Conservation (phyloP, 2,888 invertebrate genomes). For the Agrochola macilenta region DNA sequence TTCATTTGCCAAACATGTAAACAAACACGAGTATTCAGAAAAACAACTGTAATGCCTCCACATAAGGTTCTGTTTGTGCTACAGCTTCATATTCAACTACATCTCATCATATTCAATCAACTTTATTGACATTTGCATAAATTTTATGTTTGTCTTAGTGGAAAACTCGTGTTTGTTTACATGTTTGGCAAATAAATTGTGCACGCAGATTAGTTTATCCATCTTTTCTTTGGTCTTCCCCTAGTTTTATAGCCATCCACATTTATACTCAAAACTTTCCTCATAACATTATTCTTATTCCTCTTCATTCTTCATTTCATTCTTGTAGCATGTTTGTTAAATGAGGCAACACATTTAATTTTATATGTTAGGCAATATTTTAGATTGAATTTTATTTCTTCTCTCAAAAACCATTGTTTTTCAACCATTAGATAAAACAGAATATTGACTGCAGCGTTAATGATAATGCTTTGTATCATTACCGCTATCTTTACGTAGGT, state of each 20-base stretch:
- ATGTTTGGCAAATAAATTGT: too few relatives aligned
- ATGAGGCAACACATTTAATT: background rate
- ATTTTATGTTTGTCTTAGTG: too few relatives aligned
- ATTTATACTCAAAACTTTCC: background rate
- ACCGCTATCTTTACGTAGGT: conserved; percentile 21
- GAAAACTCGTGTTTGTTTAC: too few relatives aligned
- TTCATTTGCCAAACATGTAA: too few relatives aligned
- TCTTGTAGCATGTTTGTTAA: background rate
- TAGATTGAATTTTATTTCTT: background rate
- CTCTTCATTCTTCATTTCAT: background rate
- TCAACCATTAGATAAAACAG: background rate
- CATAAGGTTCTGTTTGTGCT: too few relatives aligned
- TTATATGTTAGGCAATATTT: background rate
- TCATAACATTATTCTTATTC: background rate
- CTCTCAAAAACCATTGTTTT: background rate
- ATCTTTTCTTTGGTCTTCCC: background rate
- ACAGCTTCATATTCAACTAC: too few relatives aligned
- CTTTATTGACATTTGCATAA: too few relatives aligned
- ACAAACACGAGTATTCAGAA: too few relatives aligned
- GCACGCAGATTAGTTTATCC: too few relatives aligned
- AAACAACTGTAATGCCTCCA: too few relatives aligned
- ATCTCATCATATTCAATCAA: too few relatives aligned
- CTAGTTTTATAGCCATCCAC: background rate
- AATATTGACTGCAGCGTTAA: conserved; percentile 7
- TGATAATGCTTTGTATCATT: conserved; percentile 23